Conservation (phyloP, 2,888 invertebrate species). For the Mylabris sibirica region DNA sequence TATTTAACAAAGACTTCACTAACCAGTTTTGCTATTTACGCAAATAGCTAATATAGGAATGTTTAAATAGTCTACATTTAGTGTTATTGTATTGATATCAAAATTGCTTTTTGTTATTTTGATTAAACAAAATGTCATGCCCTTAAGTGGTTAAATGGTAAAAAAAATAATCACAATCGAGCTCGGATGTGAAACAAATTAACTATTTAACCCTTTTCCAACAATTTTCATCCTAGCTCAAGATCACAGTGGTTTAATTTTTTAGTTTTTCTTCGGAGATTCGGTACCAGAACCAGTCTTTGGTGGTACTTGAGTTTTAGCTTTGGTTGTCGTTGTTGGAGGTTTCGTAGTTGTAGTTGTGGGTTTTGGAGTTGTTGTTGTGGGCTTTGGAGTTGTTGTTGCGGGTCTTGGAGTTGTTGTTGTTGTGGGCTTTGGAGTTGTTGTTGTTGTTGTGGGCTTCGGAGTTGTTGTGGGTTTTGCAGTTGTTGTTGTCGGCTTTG, state of each 20-base stretch:
- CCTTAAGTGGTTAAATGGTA: not conserved
- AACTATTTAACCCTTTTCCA: not conserved
- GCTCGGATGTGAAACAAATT: not conserved
- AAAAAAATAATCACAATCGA: not conserved
- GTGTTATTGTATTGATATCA: not conserved
- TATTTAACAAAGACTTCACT: not conserved
- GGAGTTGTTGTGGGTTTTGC: conserved; percentile 38
- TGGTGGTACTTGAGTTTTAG: conserved; percentile 40
- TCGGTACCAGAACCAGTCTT: conserved; percentile 32
- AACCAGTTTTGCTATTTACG: not conserved
- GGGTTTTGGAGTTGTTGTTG: conserved; percentile 42
- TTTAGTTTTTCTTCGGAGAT: conserved; percentile 20
- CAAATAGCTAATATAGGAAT: not conserved
- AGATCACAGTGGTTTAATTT: conserved; percentile 63
- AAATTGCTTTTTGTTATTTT: not conserved
- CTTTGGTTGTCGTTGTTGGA: conserved; percentile 15
- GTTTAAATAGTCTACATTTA: not conserved
- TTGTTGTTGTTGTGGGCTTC: conserved; percentile 36
- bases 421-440: conserved; percentile 33
- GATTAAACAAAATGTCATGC: not conserved
- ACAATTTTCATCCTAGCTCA: not conserved
- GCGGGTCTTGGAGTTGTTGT: conserved; percentile 37
- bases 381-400: conserved; percentile 37
- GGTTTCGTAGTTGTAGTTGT: conserved; percentile 35
- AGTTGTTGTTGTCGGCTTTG: conserved; percentile 35